These are phyloP conservation scores for Heliocidaris erythrogramma DNA, from an alignment of 35 echinoderm and acorn worm genomes.

Conservation along the genomic window DNA sequence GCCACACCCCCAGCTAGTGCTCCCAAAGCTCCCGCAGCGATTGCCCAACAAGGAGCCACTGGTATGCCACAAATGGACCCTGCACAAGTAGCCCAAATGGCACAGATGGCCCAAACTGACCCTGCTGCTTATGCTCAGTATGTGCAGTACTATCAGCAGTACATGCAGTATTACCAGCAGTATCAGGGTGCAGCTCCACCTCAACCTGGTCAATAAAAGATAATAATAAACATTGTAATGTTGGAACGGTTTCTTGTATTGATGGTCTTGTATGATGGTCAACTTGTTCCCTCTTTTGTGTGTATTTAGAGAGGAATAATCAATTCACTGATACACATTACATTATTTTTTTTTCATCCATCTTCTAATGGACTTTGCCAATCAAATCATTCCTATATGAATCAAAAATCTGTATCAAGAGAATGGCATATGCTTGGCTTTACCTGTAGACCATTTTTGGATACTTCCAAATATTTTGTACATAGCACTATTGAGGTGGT, in stretches of 20 bases:
- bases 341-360: neutral
- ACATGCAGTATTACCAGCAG: constrained; percentile 69
- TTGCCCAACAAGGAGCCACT: constrained; percentile 3
- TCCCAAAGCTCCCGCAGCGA: constrained; percentile 25
- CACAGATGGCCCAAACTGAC: constrained; percentile 41
- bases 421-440: neutral
- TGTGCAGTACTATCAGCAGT: constrained; percentile 69
- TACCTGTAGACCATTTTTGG: neutral
- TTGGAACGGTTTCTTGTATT: too few species aligned
- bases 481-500: neutral
- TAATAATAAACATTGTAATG: neutral
- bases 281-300: too few species aligned
- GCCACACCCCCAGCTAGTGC: constrained; percentile 21
- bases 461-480: neutral
- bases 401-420: neutral
- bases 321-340: neutral
- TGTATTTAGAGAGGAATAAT: too few species aligned
- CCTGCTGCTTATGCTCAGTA: constrained; percentile 61
- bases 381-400: neutral
- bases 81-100: constrained; percentile 31
- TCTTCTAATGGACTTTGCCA: neutral
- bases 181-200: constrained; percentile 36
- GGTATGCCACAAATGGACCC: neutral
- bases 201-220: constrained; percentile 15
- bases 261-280: too few species aligned